Percentiles rank a stretch among this genome's conserved stretches.
These are phyloP conservation scores for Gryllus bimaculatus DNA, from an alignment of 1,140 invertebrate species.

Conservation along the genomic window DNA sequence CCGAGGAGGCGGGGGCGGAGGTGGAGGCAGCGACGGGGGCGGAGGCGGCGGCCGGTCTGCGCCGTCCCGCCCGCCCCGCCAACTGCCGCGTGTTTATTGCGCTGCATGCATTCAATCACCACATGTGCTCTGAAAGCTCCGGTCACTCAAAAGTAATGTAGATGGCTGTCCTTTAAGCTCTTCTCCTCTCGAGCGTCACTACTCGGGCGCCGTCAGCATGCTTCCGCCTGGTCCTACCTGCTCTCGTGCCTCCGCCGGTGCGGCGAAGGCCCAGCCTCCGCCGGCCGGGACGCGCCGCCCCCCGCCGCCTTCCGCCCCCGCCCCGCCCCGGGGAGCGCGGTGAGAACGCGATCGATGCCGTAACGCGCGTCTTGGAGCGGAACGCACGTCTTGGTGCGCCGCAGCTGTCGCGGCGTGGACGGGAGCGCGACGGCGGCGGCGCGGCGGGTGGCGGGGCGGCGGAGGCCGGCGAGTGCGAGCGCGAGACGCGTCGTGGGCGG, in stretches of 20 bases:
- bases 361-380: neutral
- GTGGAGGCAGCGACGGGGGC: too few relatives aligned
- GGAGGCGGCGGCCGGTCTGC: neutral
- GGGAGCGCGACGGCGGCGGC: too few relatives aligned
- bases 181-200: neutral
- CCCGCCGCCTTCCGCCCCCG: neutral
- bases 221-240: neutral
- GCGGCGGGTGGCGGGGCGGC: too few relatives aligned
- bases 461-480: too few relatives aligned
- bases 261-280: neutral
- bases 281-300: neutral
- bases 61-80: neutral
- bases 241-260: neutral
- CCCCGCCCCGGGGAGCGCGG: too few relatives aligned
- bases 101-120: constrained; percentile 10
- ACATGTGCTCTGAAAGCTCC: constrained; percentile 10
- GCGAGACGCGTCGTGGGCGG: too few relatives aligned
- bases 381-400: neutral
- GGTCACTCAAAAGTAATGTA: constrained; percentile 16
- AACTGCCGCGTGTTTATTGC: neutral
- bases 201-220: neutral
- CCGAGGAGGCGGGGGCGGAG: too few relatives aligned
- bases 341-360: neutral
- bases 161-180: constrained; percentile 2
- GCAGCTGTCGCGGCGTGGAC: neutral